Conservation (phyloP, 2,113 vertebrate species). For the Xiphophorus couchianus region DNA sequence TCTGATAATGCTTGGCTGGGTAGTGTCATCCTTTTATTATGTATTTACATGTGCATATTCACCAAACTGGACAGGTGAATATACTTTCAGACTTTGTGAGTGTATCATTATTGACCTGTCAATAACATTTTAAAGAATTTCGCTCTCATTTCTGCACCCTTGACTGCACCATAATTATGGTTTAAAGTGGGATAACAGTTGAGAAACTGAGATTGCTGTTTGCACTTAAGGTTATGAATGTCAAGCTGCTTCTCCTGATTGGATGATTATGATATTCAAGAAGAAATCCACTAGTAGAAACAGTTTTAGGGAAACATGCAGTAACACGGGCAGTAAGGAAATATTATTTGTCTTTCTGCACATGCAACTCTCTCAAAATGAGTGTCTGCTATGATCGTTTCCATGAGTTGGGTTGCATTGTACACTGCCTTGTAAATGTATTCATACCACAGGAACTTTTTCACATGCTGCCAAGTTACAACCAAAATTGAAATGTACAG, state of each 20-base stretch:
- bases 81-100: constrained; percentile 41
- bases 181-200: constrained; percentile 64
- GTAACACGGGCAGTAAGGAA: neutral
- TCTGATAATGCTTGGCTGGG: constrained; percentile 1
- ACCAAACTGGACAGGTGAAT: neutral
- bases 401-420: neutral
- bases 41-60: neutral
- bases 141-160: constrained; percentile 55
- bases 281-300: constrained; percentile 26
- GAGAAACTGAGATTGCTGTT: constrained; percentile 58
- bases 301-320: neutral
- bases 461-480: neutral
- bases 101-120: constrained; percentile 43
- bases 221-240: constrained; percentile 49
- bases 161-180: constrained; percentile 71
- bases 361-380: neutral
- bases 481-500: neutral
- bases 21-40: neutral
- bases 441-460: neutral
- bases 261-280: constrained; percentile 51
- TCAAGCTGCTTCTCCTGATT: constrained; percentile 47
- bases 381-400: neutral
- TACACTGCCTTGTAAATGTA: neutral
- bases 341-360: constrained; percentile 9
- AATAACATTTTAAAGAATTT: constrained; percentile 56